Evolutionary conservation across 1,140 invertebrate species (phyloP).

Genomic region (Macrosteles quadrilineatus): DNA sequence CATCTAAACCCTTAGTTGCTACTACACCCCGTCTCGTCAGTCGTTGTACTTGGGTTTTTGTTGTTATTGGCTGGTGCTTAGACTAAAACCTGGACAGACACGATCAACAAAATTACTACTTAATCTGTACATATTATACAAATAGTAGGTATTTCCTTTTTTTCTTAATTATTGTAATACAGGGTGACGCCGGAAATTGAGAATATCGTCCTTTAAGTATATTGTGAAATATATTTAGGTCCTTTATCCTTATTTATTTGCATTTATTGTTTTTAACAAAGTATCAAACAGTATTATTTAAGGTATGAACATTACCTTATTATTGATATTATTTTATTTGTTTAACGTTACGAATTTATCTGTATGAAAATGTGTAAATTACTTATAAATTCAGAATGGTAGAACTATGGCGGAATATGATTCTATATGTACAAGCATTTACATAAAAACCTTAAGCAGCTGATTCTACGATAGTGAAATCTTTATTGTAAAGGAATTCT

Average conservation of each 20-base stretch:
- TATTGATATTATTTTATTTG: constrained; percentile 19
- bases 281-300: constrained; percentile 23
- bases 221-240: no score
- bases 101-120: no score
- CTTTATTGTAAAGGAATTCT: neutral
- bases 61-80: constrained; percentile 19
- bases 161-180: no score
- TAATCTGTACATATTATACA: no score
- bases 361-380: constrained; percentile 16
- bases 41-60: neutral
- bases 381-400: neutral
- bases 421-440: no score
- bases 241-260: no score
- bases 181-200: no score
- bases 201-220: no score
- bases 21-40: neutral
- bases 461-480: no score
- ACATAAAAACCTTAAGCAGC: no score
- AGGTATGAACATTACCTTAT: neutral
- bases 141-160: no score
- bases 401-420: neutral
- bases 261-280: neutral
- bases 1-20: constrained; percentile 49
- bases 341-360: neutral
- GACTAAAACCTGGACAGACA: neutral